Conservation (phyloP, 2,113 vertebrate species). For the Rhipidura dahli region DNA sequence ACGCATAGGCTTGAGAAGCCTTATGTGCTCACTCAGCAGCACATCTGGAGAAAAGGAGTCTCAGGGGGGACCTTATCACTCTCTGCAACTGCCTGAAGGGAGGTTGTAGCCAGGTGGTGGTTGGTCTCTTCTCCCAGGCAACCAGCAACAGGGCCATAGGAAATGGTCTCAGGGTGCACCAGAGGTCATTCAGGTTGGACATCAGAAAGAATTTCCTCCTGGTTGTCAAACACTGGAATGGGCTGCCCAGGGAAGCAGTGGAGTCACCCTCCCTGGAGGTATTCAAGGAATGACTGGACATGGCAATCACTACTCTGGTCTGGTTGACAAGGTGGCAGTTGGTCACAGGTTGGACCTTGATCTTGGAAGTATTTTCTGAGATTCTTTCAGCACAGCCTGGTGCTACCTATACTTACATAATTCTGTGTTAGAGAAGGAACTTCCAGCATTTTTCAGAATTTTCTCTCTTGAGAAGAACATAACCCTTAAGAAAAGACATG, state of each 20-base stretch:
- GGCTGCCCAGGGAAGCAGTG: background rate
- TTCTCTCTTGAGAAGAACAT: background rate
- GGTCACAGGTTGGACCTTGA: background rate
- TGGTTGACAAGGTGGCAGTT: background rate
- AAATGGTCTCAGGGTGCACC: background rate
- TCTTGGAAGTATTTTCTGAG: background rate
- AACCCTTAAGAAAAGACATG: background rate
- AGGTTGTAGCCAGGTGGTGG: no score
- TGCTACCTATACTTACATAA: background rate
- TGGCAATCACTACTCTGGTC: background rate
- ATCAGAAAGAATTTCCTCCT: background rate
- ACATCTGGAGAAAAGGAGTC: background rate
- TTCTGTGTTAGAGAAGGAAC: background rate
- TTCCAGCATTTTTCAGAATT: background rate
- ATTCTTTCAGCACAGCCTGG: background rate
- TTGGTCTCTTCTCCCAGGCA: background rate
- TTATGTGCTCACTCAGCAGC: background rate
- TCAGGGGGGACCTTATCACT: background rate
- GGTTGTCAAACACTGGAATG: background rate
- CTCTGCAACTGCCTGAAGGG: background rate
- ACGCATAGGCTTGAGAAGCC: background rate
- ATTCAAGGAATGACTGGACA: background rate
- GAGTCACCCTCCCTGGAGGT: background rate
- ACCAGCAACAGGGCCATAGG: background rate
- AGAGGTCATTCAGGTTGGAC: background rate